Conservation (phyloP, 2,113 vertebrate genomes). For the Tichodroma muraria region DNA sequence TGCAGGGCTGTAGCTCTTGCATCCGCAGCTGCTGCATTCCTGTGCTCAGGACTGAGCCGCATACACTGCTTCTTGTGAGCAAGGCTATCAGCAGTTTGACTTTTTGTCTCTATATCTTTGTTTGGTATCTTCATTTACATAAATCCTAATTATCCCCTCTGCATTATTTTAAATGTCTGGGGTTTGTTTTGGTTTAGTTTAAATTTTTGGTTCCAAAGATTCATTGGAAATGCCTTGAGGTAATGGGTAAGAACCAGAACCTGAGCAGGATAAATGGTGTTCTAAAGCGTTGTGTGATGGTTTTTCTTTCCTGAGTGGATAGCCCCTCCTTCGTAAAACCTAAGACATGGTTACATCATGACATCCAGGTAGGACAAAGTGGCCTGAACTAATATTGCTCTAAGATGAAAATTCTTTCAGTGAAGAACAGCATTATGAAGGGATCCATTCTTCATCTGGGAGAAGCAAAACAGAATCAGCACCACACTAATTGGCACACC, state of each 20-base stretch:
- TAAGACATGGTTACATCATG: not conserved
- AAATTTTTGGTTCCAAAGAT: not conserved
- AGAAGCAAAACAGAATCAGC: not conserved
- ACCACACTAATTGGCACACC: not conserved
- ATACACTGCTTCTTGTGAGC: not conserved
- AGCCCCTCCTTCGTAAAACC: not conserved
- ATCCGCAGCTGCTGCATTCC: not conserved
- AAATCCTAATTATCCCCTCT: not conserved
- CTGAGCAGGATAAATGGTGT: not conserved
- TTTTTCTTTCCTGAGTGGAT: not conserved
- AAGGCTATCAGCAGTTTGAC: not conserved
- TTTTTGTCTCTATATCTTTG: not conserved
- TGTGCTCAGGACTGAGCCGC: not conserved
- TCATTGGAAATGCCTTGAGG: not conserved
- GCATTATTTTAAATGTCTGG: not conserved
- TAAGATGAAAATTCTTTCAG: not conserved
- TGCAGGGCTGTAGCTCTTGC: not conserved
- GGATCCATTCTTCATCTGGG: not conserved
- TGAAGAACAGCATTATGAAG: not conserved
- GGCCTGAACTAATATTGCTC: not conserved
- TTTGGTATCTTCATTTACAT: not conserved
- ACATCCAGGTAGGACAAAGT: not conserved
- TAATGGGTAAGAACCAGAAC: not conserved
- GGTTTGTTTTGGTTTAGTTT: not conserved
- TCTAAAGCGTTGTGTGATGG: not conserved